Evolutionary conservation across 2,113 vertebrate genomes (phyloP), one percentile per base, ranked within the genome.

Genomic region (Gymnocephalus cernua): DNA sequence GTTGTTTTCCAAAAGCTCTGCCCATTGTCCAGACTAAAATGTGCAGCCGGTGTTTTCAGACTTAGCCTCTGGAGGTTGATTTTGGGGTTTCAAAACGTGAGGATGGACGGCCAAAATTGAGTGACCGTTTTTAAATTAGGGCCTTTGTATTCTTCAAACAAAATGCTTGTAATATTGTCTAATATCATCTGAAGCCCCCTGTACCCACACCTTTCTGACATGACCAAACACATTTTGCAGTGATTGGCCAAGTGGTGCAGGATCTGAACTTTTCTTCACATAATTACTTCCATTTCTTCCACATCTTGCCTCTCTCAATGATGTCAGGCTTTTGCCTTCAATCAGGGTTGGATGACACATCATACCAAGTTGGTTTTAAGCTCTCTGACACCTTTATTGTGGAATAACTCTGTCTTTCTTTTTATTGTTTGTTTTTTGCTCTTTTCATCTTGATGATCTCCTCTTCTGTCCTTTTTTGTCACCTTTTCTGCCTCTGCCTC

Each of bases 161-260:
- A 51, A 25, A 45, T 32, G n/a, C 53, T 35, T 47, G 50, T 76
- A 75, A 23, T 57, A 50, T 66, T 38, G 14, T 71, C 44, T 41
- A 62, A 25, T 18, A 35, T 41, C n/a, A 18, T 35, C 8, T 6
- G 1, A 45, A 68, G 14, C 19, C 32, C 3, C 47, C 19, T 16
- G 1, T 38, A 32, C 12, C 6, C 51, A 15, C 27, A 82, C 64
- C 72, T 81, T 18, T 50, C 2, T 41, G 10, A 11, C 38, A 41
- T 11, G 38, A 41, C 38, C 38, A 41, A 41, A 11, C 11, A 41
- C 38, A 41, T 41, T 41, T 41, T 10, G 3, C 56, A 45, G 0
- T 10, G 23, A 6, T n/a, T 56, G 7, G 3, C 2, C 41, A 57
- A 27, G 15, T 27, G 51, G 4, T 27, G 35, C 23, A 29, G 1